Evolutionary conservation across 2,888 invertebrate species (phyloP).

Genomic region (Nomada fabriciana): DNA sequence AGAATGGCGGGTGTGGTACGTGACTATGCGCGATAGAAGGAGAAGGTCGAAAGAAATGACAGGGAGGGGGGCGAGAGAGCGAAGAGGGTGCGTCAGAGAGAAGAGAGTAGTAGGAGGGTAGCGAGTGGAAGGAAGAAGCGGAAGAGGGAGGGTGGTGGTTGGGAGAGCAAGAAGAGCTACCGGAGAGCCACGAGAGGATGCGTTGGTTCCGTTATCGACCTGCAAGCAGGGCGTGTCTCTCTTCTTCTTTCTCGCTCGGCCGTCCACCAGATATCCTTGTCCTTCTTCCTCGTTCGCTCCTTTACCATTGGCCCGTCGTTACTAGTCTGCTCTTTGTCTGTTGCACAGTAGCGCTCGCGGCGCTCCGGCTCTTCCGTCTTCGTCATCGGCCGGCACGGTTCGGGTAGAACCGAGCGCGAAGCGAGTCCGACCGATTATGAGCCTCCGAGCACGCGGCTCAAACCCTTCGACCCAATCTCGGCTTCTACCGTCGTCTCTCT

Average conservation of each 20-base stretch:
- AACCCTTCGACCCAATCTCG: slow-evolving; percentile 68
- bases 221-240: slow-evolving; percentile 74
- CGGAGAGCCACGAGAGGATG: slow-evolving; percentile 74
- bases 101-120: slow-evolving; percentile 36
- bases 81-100: slow-evolving; percentile 38
- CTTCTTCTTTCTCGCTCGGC: slow-evolving; percentile 60
- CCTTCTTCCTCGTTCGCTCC: slow-evolving; percentile 51
- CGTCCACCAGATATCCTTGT: slow-evolving; percentile 34
- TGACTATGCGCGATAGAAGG: slow-evolving; percentile 70
- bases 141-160: slow-evolving; percentile 49
- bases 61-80: slow-evolving; percentile 14
- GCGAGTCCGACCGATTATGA: slow-evolving; percentile 68
- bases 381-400: slow-evolving; percentile 46
- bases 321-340: slow-evolving; percentile 34
- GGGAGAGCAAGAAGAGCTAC: slow-evolving; percentile 73
- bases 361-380: slow-evolving; percentile 58
- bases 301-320: slow-evolving; percentile 51
- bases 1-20: slow-evolving; percentile 76
- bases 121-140: slow-evolving; percentile 43
- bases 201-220: slow-evolving; percentile 76
- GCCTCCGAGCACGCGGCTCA: slow-evolving; percentile 65
- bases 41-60: slow-evolving; percentile 65
- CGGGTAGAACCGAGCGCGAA: slow-evolving; percentile 48
- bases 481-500: slow-evolving; percentile 59
- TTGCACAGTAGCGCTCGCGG: slow-evolving; percentile 50